Evolutionary conservation across 2,888 invertebrate species (phyloP), one percentile per base, ranked within the genome.

Genomic region (Xylophagus ater): DNA sequence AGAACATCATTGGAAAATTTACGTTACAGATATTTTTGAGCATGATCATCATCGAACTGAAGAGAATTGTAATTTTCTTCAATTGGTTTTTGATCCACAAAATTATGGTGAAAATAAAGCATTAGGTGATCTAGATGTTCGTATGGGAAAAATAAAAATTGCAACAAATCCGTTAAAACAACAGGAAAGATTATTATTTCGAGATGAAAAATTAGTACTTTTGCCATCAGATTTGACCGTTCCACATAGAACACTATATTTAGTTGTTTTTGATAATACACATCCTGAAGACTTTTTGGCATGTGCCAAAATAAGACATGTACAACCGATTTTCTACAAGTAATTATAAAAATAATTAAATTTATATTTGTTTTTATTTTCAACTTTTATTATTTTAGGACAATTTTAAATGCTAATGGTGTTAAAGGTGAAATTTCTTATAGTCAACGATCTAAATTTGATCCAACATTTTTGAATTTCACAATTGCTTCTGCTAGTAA

Each of bases 21-120:
- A 80, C 55, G 85, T 85, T 14, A 90, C 90, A 0, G 92, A 92
- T 55, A 83, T 89, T 46, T 77, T 89, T 30, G 85, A 88, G 53
- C 71, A 78, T 1, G 80, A 74, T 48, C 72, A 73, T 48, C 79
- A 79, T 34, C 72, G 76, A 44, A 71, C 75, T 10, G 78, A 81
- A 48, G 76, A 79, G 35, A 81, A 84, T 53, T 92, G 92, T 58
- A 82, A 90, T 59, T 81, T 84, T 43, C 66, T 92, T 5, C 87
- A 89, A 58, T 65, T 81, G 21, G 76, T 90, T 1, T 89, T 87
- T 53, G 86, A 90, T 67, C 89, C 89, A 0, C 76, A 81, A 45
- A 78, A 81, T 45, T 70, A 70, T 33, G 79, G 77, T 0, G 65
- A 70, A 10, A 78, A 76, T 0, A 72, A 74, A 57, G 76, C 80